Evolutionary conservation across 2,797 vertebrate genomes (phyloP).

Genomic region (Chromis chromis): DNA sequence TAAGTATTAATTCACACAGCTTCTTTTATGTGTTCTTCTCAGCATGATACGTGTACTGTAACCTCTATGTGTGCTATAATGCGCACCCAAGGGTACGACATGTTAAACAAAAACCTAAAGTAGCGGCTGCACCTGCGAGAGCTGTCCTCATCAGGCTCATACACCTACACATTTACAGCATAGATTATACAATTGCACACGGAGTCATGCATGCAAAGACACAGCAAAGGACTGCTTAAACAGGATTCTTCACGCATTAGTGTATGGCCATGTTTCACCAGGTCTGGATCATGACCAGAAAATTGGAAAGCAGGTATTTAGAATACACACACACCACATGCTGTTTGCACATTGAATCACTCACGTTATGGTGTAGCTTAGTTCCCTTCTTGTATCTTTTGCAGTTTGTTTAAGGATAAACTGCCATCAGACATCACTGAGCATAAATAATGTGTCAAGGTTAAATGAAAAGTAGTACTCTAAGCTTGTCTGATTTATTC

Average conservation of each 20-base stretch:
- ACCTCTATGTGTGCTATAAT: conserved; percentile 21
- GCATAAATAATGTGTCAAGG: not conserved
- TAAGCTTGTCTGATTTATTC: not conserved
- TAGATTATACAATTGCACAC: not conserved
- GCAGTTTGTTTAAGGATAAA: not conserved
- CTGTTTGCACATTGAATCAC: not conserved
- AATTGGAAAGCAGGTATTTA: not conserved
- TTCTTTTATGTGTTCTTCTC: not conserved
- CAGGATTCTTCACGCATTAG: not conserved
- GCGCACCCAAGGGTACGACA: conserved; percentile 3
- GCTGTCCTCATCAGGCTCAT: conserved; percentile 20
- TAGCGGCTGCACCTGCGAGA: conserved; percentile 7
- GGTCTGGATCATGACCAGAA: not conserved
- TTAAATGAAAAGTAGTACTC: not conserved
- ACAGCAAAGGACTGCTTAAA: conserved; percentile 3
- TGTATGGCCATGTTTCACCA: not conserved
- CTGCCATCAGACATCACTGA: not conserved
- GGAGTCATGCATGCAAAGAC: not conserved
- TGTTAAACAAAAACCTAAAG: not conserved
- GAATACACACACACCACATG: too few relatives aligned
- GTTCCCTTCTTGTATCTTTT: not conserved
- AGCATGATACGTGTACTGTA: conserved; percentile 11
- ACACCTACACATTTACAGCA: not conserved
- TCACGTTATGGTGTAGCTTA: not conserved
- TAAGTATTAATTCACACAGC: conserved; percentile 31